Evolutionary conservation across 2,113 vertebrate genomes (phyloP), one percentile per base, ranked within the genome.

Genomic region (Aldabrachelys gigantea): DNA sequence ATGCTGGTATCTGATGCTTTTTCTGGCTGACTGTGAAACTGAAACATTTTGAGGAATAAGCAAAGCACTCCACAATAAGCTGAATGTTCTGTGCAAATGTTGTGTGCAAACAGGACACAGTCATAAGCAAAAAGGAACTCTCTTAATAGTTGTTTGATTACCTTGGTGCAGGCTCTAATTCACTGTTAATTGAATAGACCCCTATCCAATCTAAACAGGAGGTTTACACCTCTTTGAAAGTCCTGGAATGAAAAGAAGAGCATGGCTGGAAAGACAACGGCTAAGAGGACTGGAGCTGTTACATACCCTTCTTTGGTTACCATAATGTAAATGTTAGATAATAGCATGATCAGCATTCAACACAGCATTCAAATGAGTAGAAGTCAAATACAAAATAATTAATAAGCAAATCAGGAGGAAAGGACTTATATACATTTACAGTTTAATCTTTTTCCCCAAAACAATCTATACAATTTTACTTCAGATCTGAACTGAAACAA

Each of bases 391-490:
- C 1, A 0, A 38, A 85, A 49, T 10, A 54, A 85, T 29, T 5
- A 24, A 50, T 25, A 1, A 80, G 0, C 0, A 9, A 75, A 41
- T 6, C 7, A 2, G 31, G 4, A 2, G 49, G 57, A 2, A 29
- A 75, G 4, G 38, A 27, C 87, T 62, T 35, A 83, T 85, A 52
- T 80, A 24, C 17, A 80, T 47, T 49, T 69, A 27, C 0, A 80
- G 0, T 76, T 94, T 80, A 88, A 69, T 27, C 19, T 1, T 47
- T 1, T 0, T 69, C 80, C 1, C 54, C 57, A 27, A 84, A 89
- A 85, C 52, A 85, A 80, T 0, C 0, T 54, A 41, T 2, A 3
- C 24, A 19, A 53, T n/a, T 38, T 5, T 5, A 2, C 8, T 31
- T 27, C 12, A 80, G 88, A 80, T 50, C 0, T 29, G 24, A 53